Evolutionary conservation across 2,797 vertebrate species (phyloP), one percentile per base, ranked within the genome.

Genomic region (Kryptolebias ocellatus): DNA sequence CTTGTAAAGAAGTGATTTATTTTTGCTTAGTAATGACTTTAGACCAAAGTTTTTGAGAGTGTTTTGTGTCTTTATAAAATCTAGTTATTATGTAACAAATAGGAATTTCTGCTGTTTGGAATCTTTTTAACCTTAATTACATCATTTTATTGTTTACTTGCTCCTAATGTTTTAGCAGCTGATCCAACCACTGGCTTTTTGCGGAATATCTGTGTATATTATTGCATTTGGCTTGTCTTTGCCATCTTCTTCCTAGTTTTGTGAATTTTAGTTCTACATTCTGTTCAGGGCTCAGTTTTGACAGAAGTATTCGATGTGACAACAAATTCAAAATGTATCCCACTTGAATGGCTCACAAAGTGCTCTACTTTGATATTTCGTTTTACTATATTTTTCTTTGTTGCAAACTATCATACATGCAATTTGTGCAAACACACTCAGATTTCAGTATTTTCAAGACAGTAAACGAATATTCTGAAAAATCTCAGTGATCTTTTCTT

Each of bases 351-450:
- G 39, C 57, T 27, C 4, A 49, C 64, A 11, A 44, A 28, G 50
- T 29, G 53, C 66, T 76, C 70, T 76, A 53, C 59, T 57, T 37
- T 4, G 44, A 9, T 50, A 9, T 50, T 11, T 17, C 4, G 2
- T 31, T 55, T 66, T 46, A 31, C 18, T 51, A 14, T 55, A 11
- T 62, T 63, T 64, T 42, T 47, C 47, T 60, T 50, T 74, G 56
- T 60, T 31, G 42, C 49, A 60, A 79, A 62, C 44, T 69, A 20
- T 24, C 50, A 7, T 66, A 53, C 80, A 76, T 78, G 58, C 64
- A 76, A 78, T 84, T 65, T 68, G 65, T 84, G 63, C 79, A 70
- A 77, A 76, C 51, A 20, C 59, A 72, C 73, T 86, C 61, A 76
- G 28, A 76, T 72, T 69, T 64, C 17, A 66, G 29, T 57, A 58